These are phyloP conservation scores for Hesperophylax magnus DNA, from an alignment of 1,140 invertebrate species.

Conservation along the genomic window DNA sequence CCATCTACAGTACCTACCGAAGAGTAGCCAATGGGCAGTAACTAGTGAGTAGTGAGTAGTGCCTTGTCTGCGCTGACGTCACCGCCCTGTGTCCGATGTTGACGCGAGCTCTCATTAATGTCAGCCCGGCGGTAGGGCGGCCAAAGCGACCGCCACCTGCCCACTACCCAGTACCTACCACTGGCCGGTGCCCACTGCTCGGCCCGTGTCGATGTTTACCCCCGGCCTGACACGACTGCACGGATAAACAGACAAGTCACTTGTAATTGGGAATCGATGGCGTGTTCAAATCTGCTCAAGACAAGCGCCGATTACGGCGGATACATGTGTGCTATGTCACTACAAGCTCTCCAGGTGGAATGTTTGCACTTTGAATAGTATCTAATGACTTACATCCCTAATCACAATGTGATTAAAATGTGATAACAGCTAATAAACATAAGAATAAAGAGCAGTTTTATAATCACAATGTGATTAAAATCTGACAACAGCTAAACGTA, in stretches of 20 bases:
- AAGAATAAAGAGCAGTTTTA: too few relatives aligned
- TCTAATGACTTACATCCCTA: neutral
- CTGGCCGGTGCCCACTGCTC: neutral
- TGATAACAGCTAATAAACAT: too few relatives aligned
- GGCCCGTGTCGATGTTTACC: slow-evolving; percentile 13
- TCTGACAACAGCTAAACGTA: too few relatives aligned
- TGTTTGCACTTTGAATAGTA: neutral
- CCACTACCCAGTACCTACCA: neutral
- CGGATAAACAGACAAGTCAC: slow-evolving; percentile 35
- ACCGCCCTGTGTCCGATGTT: neutral
- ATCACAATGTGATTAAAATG: too few relatives aligned
- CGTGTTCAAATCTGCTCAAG: slow-evolving; percentile 27
- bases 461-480: too few relatives aligned
- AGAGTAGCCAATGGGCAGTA: too few relatives aligned
- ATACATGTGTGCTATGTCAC: neutral
- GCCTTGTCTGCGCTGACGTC: neutral
- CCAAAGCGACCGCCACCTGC: neutral
- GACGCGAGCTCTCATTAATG: neutral
- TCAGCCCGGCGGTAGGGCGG: neutral
- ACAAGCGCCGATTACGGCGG: slow-evolving; percentile 18
- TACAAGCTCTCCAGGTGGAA: neutral
- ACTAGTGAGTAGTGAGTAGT: too few relatives aligned
- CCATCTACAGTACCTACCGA: too few relatives aligned
- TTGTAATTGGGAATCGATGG: slow-evolving; percentile 32
- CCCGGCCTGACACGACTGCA: neutral